phyloP scores from a whole-genome alignment of 2,797 vertebrate genomes.

The Poecilia picta region DNA sequence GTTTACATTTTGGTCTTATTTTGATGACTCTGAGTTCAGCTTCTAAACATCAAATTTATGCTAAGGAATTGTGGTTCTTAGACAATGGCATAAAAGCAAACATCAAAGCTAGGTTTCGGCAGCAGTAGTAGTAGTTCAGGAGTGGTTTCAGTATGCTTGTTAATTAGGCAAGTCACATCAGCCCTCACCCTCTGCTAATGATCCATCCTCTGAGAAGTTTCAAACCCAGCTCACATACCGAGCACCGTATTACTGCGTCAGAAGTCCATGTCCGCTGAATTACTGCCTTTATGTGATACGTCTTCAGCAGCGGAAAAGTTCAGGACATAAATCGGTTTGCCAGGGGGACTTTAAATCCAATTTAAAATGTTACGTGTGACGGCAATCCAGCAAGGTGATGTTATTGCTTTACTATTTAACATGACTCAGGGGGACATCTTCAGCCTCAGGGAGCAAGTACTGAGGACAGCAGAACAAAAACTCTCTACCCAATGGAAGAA shows the following conservation, averaged over 20 bases:
- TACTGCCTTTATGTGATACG: slow-evolving; percentile 4
- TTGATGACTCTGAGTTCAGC: not conserved
- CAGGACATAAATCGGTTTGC: slow-evolving; percentile 14
- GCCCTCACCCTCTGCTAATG: not conserved
- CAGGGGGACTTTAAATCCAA: slow-evolving; percentile 9
- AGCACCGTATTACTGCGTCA: not conserved
- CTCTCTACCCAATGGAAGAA: slow-evolving; percentile 20
- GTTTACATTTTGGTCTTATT: not conserved
- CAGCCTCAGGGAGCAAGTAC: slow-evolving; percentile 23
- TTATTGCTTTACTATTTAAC: slow-evolving; percentile 29
- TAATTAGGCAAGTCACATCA: not conserved
- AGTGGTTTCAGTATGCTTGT: not conserved
- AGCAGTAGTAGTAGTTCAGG: not conserved
- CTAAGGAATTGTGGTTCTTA: slow-evolving; percentile 6
- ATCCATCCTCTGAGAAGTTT: slow-evolving; percentile 12
- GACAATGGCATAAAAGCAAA: not conserved
- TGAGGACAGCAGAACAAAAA: slow-evolving; percentile 44
- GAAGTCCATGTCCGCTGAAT: slow-evolving; percentile 24
- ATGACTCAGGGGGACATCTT: slow-evolving; percentile 38
- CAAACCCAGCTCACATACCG: not conserved
- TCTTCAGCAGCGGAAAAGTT: slow-evolving; percentile 13
- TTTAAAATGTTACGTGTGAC: slow-evolving; percentile 31
- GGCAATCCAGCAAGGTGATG: slow-evolving; percentile 33
- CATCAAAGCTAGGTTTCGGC: not conserved
- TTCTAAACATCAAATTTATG: slow-evolving; percentile 12